These are phyloP conservation scores for Aramus guarauna DNA, from an alignment of 2,113 vertebrate species.

Conservation along the genomic window DNA sequence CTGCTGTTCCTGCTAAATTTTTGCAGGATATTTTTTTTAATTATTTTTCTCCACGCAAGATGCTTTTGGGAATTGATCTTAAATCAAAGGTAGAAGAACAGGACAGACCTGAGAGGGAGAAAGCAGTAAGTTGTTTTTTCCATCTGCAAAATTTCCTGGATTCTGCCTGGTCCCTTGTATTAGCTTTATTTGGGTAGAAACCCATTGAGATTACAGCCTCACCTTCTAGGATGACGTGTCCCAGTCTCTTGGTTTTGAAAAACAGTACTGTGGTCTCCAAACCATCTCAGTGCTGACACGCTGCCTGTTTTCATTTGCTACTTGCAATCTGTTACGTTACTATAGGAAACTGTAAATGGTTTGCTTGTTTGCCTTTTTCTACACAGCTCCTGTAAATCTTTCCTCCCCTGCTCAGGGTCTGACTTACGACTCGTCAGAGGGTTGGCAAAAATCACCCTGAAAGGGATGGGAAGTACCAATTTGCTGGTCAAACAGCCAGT, in stretches of 20 bases:
- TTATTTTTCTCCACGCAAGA: not conserved
- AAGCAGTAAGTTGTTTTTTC: not conserved
- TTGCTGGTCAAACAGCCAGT: not conserved
- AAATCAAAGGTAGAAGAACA: not conserved
- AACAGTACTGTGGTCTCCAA: not conserved
- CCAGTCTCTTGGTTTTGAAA: not conserved
- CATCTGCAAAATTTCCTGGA: not conserved
- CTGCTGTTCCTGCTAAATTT: not conserved
- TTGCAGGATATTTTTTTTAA: not conserved
- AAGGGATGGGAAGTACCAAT: not conserved
- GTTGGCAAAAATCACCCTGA: slow-evolving; percentile 6
- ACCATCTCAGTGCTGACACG: not conserved
- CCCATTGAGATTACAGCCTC: not conserved
- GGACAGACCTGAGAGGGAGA: not conserved
- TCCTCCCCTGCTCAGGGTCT: not conserved
- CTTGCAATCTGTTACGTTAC: not conserved
- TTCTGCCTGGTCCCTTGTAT: not conserved
- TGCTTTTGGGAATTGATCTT: not conserved
- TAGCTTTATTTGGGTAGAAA: not conserved
- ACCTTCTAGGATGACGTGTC: not conserved
- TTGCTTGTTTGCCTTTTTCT: not conserved
- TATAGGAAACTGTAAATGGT: not conserved
- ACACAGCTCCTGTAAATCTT: not conserved
- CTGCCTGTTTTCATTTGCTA: not conserved
- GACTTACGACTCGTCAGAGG: not conserved